These are phyloP conservation scores for Mustela lutreola DNA, from an alignment of 2,113 vertebrate genomes.

Conservation along the genomic window DNA sequence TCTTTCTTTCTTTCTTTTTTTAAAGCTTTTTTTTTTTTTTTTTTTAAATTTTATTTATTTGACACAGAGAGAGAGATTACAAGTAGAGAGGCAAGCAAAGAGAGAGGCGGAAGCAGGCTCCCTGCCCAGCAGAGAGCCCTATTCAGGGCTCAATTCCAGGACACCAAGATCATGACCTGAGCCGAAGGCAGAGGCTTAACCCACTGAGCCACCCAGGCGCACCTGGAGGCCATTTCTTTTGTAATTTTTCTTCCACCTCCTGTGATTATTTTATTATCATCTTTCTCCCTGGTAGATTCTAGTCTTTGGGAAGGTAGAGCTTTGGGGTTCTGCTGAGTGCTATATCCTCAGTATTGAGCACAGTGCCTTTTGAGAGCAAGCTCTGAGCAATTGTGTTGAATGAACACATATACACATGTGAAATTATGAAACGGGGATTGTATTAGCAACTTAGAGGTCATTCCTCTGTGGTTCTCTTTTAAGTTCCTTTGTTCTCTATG, in stretches of 20 bases:
- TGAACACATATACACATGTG: fast-evolving
- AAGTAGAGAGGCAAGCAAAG: too few species aligned
- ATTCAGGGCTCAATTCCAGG: too few species aligned
- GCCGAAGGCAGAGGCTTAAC: too few species aligned
- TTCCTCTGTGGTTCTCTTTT: neutral
- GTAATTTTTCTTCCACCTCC: neutral
- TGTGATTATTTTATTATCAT: neutral
- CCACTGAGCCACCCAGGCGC: too few species aligned
- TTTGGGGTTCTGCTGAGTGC: neutral
- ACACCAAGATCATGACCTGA: too few species aligned
- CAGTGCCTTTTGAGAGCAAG: neutral
- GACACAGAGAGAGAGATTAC: too few species aligned
- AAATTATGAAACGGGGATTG: neutral
- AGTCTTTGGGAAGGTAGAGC: neutral
- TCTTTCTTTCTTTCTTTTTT: too few species aligned
- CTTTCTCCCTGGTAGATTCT: neutral
- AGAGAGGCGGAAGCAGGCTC: too few species aligned
- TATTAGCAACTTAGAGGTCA: neutral
- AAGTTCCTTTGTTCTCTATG: neutral
- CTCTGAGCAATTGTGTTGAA: neutral
- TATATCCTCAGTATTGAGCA: neutral
- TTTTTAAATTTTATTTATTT: too few species aligned
- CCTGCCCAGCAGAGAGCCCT: too few species aligned
- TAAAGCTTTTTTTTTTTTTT: too few species aligned
- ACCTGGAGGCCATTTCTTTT: neutral